Percentiles rank a stretch among this genome's conserved stretches.
phyloP scores from a whole-genome alignment of 2,113 vertebrate species.

The Columba livia region DNA sequence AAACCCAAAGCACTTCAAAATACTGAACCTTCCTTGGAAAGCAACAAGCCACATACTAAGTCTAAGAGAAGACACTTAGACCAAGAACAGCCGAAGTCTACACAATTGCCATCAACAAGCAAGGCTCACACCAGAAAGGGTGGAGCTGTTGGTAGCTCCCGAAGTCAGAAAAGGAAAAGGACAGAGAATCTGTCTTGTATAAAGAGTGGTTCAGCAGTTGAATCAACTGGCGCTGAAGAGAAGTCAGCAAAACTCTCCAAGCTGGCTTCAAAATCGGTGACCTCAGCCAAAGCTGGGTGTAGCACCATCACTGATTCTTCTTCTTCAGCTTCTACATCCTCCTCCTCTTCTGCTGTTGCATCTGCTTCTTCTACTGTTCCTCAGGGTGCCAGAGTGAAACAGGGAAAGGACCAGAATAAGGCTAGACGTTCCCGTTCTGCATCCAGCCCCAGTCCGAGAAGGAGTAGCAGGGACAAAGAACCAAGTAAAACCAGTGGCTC shows the following conservation, averaged over 20 bases:
- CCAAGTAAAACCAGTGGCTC: slow-evolving; percentile 92
- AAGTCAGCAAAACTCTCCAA: slow-evolving; percentile 98
- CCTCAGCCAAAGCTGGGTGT: slow-evolving; percentile 99
- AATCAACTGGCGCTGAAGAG: slow-evolving; percentile 92
- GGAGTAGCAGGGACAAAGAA: slow-evolving; percentile 97
- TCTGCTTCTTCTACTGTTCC: slow-evolving; percentile 88
- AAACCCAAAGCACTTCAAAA: slow-evolving; percentile 90
- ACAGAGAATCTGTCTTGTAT: slow-evolving; percentile 87
- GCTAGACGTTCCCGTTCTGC: slow-evolving; percentile 94
- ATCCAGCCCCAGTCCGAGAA: slow-evolving; percentile 95
- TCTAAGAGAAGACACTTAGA: slow-evolving; percentile 92
- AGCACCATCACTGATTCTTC: slow-evolving; percentile 97
- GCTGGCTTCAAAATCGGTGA: slow-evolving; percentile 99
- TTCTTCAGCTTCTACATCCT: slow-evolving; percentile 92
- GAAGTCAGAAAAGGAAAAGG: slow-evolving; percentile 96
- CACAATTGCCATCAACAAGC: slow-evolving; percentile 86
- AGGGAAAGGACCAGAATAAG: slow-evolving; percentile 98
- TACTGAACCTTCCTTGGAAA: slow-evolving; percentile 84
- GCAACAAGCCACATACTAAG: slow-evolving; percentile 86
- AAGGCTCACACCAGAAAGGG: slow-evolving; percentile 92
- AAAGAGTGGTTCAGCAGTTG: slow-evolving; percentile 87
- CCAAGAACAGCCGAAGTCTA: slow-evolving; percentile 80
- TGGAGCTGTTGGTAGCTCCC: slow-evolving; percentile 85
- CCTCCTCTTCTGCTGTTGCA: slow-evolving; percentile 86
- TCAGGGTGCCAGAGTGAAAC: slow-evolving; percentile 94